These are phyloP conservation scores for Physocephala rufipes DNA, from an alignment of 2,888 invertebrate genomes.

Conservation along the genomic window DNA sequence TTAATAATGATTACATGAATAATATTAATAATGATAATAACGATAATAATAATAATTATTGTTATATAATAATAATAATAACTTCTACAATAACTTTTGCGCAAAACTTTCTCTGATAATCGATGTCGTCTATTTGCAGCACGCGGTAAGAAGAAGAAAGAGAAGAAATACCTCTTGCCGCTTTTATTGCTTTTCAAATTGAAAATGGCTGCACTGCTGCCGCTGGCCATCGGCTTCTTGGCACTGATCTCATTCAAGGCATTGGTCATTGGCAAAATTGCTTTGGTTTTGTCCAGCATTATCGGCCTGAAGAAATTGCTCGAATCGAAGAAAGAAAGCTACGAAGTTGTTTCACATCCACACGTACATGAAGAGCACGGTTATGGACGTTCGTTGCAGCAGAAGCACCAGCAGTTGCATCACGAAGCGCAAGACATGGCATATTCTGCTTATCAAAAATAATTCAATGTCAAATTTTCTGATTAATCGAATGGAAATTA, in stretches of 20 bases:
- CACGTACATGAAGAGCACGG: conserved; percentile 71
- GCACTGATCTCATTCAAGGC: conserved; percentile 87
- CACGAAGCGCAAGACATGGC: conserved; percentile 74
- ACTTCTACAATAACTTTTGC: not conserved
- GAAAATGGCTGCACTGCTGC: conserved; percentile 81
- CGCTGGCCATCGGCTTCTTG: conserved; percentile 78
- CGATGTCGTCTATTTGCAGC: conserved; percentile 66
- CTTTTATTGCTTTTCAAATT: conserved; percentile 80
- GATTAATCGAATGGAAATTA: not conserved
- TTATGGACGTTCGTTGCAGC: conserved; percentile 74
- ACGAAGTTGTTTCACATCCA: conserved; percentile 80
- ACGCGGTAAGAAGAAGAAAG: conserved; percentile 83
- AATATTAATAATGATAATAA: too few relatives aligned
- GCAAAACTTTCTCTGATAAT: conserved; percentile 19
- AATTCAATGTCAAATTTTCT: conserved; percentile 32
- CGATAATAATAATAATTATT: too few relatives aligned
- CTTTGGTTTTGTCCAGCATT: conserved; percentile 78
- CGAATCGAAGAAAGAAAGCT: conserved; percentile 77
- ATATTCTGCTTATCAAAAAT: conserved; percentile 70
- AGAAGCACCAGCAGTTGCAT: too few relatives aligned
- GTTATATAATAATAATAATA: too few relatives aligned
- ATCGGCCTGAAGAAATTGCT: conserved; percentile 79
- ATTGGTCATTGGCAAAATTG: conserved; percentile 83
- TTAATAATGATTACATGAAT: too few relatives aligned
- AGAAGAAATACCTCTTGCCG: conserved; percentile 79